Conservation (phyloP, 2,797 vertebrate genomes). For the Mormyrops attenuatus region DNA sequence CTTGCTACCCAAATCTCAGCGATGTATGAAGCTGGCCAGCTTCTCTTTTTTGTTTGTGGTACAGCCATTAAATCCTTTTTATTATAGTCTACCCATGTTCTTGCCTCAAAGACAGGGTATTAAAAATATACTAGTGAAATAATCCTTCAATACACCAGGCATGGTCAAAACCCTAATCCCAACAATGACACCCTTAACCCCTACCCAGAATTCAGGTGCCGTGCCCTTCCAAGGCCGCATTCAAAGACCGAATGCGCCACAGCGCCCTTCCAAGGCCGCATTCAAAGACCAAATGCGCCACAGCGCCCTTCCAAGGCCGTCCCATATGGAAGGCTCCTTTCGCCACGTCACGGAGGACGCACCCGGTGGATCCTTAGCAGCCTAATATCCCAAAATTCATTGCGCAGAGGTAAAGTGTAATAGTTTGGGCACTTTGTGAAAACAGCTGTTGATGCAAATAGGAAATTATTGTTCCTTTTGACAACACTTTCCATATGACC, state of each 20-base stretch:
- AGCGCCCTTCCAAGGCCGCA: not conserved
- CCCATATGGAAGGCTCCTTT: not conserved
- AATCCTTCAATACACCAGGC: not conserved
- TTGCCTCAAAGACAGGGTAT: not conserved
- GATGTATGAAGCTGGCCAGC: not conserved
- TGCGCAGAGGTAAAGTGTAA: not conserved
- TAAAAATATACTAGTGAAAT: not conserved
- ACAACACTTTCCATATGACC: not conserved
- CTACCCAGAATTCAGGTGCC: not conserved
- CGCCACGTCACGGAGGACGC: not conserved
- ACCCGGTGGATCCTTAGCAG: not conserved
- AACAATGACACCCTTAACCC: too few relatives aligned
- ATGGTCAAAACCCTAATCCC: too few relatives aligned
- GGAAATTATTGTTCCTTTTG: not conserved
- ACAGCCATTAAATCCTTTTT: not conserved
- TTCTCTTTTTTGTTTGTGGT: not conserved
- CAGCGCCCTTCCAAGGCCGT: not conserved
- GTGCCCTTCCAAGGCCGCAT: not conserved
- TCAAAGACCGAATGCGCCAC: not conserved
- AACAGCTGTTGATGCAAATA: not conserved
- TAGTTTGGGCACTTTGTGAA: not conserved
- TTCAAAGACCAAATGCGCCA: not conserved
- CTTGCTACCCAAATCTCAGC: not conserved
- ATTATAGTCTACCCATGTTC: not conserved
- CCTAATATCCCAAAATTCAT: not conserved